Percentiles rank a stretch among this genome's conserved stretches.
phyloP scores from a whole-genome alignment of 2,888 invertebrate genomes.

The Gortyna flavago region DNA sequence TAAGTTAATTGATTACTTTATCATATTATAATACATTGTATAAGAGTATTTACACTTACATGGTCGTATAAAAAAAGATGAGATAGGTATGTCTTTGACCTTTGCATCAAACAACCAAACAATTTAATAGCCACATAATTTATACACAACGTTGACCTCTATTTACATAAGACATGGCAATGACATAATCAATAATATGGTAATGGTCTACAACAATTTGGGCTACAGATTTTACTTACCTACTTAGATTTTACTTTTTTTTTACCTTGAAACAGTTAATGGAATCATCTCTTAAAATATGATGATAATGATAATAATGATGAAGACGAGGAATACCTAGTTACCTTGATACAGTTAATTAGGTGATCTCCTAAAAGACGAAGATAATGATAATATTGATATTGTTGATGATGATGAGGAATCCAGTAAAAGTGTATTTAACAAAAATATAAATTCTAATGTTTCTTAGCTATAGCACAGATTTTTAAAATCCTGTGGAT shows the following conservation, averaged over 20 bases:
- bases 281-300: not conserved
- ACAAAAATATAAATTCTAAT: not conserved
- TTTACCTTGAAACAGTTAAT: not conserved
- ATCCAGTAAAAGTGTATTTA: not conserved
- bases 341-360: not conserved
- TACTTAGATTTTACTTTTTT: not conserved
- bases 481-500: not conserved
- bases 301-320: not conserved
- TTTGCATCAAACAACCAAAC: conserved; percentile 55
- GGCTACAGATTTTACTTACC: no score
- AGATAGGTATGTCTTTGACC: conserved; percentile 51
- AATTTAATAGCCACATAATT: conserved; percentile 46
- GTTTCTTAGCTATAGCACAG: not conserved
- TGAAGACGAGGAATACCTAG: not conserved
- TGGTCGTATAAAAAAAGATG: conserved; percentile 35
- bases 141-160: conserved; percentile 44
- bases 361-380: not conserved
- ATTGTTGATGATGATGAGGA: not conserved
- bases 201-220: not conserved
- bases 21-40: conserved; percentile 4
- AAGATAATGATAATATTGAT: not conserved
- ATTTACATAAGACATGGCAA: conserved; percentile 44
- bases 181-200: conserved; percentile 37
- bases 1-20: conserved; percentile 12
- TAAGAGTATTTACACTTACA: conserved; percentile 14